Conservation (phyloP, 2,888 invertebrate genomes). For the Prenolepis imparis region DNA sequence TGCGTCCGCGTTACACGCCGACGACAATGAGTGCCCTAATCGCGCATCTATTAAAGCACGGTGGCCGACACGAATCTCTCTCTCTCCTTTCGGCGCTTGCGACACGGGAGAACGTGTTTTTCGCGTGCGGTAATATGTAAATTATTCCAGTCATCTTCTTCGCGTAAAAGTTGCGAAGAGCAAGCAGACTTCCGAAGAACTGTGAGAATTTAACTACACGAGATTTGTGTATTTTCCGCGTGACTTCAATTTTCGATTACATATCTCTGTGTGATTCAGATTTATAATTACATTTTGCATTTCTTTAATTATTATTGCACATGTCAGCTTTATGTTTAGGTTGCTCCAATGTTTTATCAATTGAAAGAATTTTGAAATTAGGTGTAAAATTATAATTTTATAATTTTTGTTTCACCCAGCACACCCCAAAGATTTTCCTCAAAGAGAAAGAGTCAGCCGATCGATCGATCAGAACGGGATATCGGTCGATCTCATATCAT, state of each 20-base stretch:
- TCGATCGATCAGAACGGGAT: constrained; percentile 5
- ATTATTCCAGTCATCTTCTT: constrained; percentile 19
- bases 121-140: constrained; percentile 13
- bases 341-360: neutral
- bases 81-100: constrained; percentile 25
- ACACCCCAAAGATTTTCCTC: neutral
- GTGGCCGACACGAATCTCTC: constrained; percentile 36
- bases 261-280: neutral
- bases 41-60: constrained; percentile 67
- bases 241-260: neutral
- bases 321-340: neutral
- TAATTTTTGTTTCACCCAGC: neutral
- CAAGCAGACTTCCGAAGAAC: neutral
- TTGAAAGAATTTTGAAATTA: neutral
- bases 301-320: neutral
- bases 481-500: constrained; percentile 10
- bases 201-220: neutral
- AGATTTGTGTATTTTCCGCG: neutral
- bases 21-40: constrained; percentile 72
- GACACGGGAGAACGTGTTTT: constrained; percentile 30
- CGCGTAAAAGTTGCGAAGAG: constrained; percentile 6
- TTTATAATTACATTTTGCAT: neutral
- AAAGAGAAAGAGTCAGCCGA: neutral
- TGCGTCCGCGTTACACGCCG: constrained; percentile 65
- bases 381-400: neutral